Evolutionary conservation across 2,113 vertebrate genomes (phyloP), one percentile per base, ranked within the genome.

Genomic region (Megaceryle maxima): DNA sequence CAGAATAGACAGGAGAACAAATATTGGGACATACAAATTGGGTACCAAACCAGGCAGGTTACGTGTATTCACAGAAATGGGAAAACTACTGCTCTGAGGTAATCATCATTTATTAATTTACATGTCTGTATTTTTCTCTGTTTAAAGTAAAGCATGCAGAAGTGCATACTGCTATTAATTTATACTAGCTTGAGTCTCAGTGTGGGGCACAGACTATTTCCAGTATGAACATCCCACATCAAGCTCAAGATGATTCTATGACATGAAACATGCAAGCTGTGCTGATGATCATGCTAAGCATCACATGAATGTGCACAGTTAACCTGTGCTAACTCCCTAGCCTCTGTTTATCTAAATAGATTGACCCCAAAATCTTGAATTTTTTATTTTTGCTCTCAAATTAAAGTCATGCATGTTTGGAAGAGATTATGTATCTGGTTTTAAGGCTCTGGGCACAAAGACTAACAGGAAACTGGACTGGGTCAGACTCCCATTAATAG

Each of bases 11-110:
- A 99, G 43, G 99, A 99, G 94, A 99, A 98, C 92, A 98, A 98
- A 43, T 99, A 99, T 41, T 99, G 99, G 99, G 99, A 99, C 96
- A 98, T 99, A 92, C 99, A 99, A 95, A 98, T 99, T 73, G 99
- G 99, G 17, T 99, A 98, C 97, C 99, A 99, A 98, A 99, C 98
- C 25, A 98, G 99, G 41, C 97, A 99, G 62, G 98, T 99, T 70
- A 97, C 95, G 28, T 99, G 99, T 78, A 97, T 97, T 11, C 99
- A 99, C 96, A 98, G 98, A 96, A 99, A 99, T 3, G 98, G 99
- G n/a, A 99, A 98, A 93, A 89, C 97, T 5, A 98, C 98, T 25
- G 97, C 97, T 63, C 89, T 99, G 94, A 99, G 98, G 99, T 99
- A 98, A 99, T 88, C 16, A 26, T 19, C 56, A 1, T 64, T 92